Conservation (phyloP, 1,140 invertebrate genomes). For the Neuroterus valhalla region DNA sequence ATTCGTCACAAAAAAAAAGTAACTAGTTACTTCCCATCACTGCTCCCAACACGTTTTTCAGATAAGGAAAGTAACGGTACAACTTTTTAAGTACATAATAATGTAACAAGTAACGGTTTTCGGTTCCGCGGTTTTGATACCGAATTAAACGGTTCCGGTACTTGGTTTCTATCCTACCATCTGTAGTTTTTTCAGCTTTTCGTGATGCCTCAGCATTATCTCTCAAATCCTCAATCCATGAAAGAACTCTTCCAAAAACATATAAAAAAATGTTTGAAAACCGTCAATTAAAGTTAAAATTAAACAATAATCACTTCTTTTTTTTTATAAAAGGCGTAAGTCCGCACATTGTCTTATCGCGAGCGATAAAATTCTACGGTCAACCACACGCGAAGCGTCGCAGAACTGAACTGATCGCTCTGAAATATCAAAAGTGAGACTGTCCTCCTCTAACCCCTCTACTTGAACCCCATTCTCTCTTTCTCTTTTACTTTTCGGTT, state of each 20-base stretch:
- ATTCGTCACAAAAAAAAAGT: no score
- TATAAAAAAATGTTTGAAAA: no score
- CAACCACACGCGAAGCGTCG: background rate
- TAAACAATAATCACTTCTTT: background rate
- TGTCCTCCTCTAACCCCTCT: conserved; percentile 11
- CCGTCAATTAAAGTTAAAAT: background rate
- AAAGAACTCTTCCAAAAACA: no score
- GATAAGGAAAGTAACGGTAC: background rate
- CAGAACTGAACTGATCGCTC: conserved; percentile 7
- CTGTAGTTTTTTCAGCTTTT: conserved; percentile 14
- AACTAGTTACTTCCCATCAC: no score
- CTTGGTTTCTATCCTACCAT: conserved; percentile 7
- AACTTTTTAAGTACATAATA: background rate
- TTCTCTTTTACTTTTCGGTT: conserved; percentile 3
- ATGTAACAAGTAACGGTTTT: conserved; percentile 12
- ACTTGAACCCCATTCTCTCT: background rate
- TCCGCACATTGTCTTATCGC: conserved; percentile 6
- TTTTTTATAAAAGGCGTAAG: background rate
- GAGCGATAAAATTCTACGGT: background rate
- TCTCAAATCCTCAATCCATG: background rate
- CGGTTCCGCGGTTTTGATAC: conserved; percentile 25
- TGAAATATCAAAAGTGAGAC: conserved; percentile 25
- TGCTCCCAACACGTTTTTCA: no score
- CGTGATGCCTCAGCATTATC: background rate
- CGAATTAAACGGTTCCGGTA: conserved; percentile 25